Evolutionary conservation across 2,888 invertebrate genomes (phyloP).

Genomic region (Megamerina dolium): DNA sequence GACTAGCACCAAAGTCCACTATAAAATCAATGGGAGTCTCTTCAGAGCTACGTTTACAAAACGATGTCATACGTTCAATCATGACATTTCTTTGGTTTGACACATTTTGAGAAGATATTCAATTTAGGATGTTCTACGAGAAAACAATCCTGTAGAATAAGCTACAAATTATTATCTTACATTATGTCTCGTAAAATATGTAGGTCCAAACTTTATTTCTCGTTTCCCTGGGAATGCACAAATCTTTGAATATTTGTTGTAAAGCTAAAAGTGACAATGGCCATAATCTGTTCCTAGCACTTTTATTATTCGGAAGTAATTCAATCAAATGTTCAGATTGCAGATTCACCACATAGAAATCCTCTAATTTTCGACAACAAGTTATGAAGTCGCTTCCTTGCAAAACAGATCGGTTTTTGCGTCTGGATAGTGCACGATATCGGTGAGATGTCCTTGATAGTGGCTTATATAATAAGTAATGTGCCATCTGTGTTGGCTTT

Average conservation of each 20-base stretch:
- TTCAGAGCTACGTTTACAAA: slow-evolving; percentile 54
- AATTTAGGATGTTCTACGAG: slow-evolving; percentile 51
- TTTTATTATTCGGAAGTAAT: slow-evolving; percentile 41
- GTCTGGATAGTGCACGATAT: no score
- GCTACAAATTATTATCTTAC: no score
- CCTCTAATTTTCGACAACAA: slow-evolving; percentile 58
- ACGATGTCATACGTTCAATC: slow-evolving; percentile 64
- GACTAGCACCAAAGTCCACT: slow-evolving; percentile 79
- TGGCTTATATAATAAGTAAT: no score
- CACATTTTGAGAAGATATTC: slow-evolving; percentile 65
- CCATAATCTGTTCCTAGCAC: slow-evolving; percentile 47
- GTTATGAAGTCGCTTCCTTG: no score
- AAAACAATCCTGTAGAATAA: slow-evolving; percentile 16
- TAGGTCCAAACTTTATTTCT: slow-evolving; percentile 16
- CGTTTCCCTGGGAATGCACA: slow-evolving; percentile 54
- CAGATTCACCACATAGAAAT: slow-evolving; percentile 64
- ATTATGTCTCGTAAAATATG: no score
- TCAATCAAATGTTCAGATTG: slow-evolving; percentile 55
- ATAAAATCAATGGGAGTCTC: slow-evolving; percentile 57
- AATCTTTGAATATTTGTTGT: slow-evolving; percentile 50
- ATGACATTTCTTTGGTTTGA: slow-evolving; percentile 80
- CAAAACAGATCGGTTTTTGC: no score
- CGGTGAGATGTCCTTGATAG: no score
- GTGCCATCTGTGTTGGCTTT: no score
- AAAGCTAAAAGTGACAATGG: slow-evolving; percentile 66